phyloP scores from a whole-genome alignment of 2,888 invertebrate species.

The Aleiodes testaceus region DNA sequence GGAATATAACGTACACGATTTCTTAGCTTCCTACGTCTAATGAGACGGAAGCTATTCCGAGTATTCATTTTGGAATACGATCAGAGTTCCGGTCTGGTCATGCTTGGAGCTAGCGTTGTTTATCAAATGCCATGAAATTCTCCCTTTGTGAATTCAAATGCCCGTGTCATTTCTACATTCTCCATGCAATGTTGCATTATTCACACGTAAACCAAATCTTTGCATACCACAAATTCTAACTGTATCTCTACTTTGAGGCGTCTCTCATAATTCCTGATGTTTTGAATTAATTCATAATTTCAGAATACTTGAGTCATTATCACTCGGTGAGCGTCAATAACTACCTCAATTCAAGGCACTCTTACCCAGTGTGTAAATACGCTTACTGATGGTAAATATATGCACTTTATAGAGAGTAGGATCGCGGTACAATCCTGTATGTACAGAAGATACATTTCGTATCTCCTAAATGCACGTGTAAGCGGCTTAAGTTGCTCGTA shows the following conservation, averaged over 20 bases:
- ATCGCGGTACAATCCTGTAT: background rate
- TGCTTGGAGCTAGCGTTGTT: conserved; percentile 5
- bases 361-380: background rate
- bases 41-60: conserved; percentile 62
- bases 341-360: background rate
- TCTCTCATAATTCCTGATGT: background rate
- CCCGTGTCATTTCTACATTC: conserved; percentile 15
- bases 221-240: background rate
- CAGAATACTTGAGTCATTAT: conserved; percentile 1
- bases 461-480: conserved; percentile 30
- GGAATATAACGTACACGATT: conserved; percentile 9
- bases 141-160: background rate
- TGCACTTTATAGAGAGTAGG: conserved; percentile 20
- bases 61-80: conserved; percentile 54
- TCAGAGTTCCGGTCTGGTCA: conserved; percentile 39
- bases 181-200: background rate
- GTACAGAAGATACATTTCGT: conserved; percentile 33
- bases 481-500: conserved; percentile 38
- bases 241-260: background rate
- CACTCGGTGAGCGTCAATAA: conserved; percentile 8
- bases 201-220: background rate
- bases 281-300: conserved; percentile 2
- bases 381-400: conserved; percentile 11
- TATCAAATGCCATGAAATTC: conserved; percentile 9
- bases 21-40: conserved; percentile 49